phyloP scores from a whole-genome alignment of 2,113 vertebrate genomes.

The Lathamus discolor region DNA sequence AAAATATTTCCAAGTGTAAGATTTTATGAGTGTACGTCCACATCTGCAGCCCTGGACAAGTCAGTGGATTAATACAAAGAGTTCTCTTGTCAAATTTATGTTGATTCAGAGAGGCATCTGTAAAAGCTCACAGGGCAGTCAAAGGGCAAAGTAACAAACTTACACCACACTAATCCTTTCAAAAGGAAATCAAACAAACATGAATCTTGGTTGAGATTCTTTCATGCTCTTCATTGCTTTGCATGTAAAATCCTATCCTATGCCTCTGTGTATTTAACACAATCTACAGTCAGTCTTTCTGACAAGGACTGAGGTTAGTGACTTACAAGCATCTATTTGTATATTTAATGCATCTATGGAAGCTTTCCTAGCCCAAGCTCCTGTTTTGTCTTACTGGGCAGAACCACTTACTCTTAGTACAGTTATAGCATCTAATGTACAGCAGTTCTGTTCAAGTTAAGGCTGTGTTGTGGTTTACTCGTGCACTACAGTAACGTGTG shows the following conservation, averaged over 20 bases:
- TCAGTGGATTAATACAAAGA: neutral
- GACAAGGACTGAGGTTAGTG: neutral
- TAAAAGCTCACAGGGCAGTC: no score
- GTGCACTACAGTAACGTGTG: rapidly evolving
- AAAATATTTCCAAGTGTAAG: neutral
- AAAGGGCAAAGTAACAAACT: no score
- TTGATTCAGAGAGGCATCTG: no score
- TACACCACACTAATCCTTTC: no score
- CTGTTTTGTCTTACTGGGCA: neutral
- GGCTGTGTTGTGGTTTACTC: neutral
- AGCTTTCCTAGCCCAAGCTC: neutral
- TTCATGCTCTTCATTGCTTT: no score
- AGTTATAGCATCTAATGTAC: neutral
- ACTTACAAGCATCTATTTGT: neutral
- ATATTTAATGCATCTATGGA: neutral
- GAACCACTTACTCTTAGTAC: neutral
- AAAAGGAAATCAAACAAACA: no score
- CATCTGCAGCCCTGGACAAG: neutral
- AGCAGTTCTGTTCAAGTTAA: neutral
- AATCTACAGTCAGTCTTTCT: neutral
- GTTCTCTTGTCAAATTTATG: no score
- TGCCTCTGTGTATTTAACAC: neutral
- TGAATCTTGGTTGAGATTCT: no score
- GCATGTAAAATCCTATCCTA: neutral
- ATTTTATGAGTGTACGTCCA: neutral